A percentile compares a stretch with the other conserved stretches of the same genome.
Evolutionary conservation across 2,888 invertebrate species (phyloP).

Genomic region (Blastobasis lacticolella): DNA sequence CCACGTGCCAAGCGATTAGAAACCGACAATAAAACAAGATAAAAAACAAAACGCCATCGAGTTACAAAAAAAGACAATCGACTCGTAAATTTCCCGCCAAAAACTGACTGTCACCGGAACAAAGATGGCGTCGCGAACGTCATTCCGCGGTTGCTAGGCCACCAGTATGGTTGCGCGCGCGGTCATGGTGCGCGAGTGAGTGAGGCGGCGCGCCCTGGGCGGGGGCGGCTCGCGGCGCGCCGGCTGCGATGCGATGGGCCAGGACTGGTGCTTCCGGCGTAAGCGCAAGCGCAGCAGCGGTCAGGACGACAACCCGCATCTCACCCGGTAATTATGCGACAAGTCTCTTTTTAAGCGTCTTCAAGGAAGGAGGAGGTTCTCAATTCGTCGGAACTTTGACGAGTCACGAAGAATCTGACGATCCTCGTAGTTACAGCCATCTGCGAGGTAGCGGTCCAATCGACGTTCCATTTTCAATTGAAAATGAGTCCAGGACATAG

Average conservation of each 20-base stretch:
- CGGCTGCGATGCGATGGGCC: slow-evolving; percentile 79
- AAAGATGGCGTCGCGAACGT: not conserved
- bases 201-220: slow-evolving; percentile 56
- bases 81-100: too few species aligned
- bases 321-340: slow-evolving; percentile 55
- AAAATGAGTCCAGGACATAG: too few species aligned
- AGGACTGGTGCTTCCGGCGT: slow-evolving; percentile 83
- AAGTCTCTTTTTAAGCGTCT: not conserved
- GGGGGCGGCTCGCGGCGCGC: slow-evolving; percentile 70
- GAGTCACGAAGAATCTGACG: too few species aligned
- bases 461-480: too few species aligned
- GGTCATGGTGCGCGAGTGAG: slow-evolving; percentile 36
- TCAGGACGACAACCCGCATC: slow-evolving; percentile 77
- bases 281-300: slow-evolving; percentile 80
- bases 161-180: not conserved
- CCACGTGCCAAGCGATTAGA: too few species aligned
- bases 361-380: too few species aligned
- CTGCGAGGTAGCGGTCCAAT: too few species aligned
- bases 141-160: not conserved
- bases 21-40: too few species aligned
- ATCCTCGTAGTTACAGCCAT: too few species aligned
- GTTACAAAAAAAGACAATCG: too few species aligned
- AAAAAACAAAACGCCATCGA: too few species aligned
- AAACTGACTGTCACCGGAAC: not conserved
- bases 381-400: too few species aligned